Conservation (phyloP, 92 coral and sea anemone genomes). For the Scolanthus callimorphus region DNA sequence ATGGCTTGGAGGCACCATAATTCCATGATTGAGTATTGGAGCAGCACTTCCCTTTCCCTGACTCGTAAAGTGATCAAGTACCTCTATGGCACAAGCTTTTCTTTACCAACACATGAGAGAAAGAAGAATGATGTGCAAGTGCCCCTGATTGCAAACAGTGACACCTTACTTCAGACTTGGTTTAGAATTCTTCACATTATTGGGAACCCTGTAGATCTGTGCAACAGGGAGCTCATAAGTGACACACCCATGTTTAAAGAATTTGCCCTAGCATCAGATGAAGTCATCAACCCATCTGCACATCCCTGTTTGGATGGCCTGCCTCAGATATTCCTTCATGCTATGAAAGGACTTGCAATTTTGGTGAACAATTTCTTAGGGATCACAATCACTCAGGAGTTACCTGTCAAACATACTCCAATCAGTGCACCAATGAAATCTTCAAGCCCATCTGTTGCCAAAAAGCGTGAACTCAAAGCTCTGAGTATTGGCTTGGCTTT, state of each 20-base stretch:
- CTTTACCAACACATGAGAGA: constrained; percentile 50
- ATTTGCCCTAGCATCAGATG: constrained; percentile 81
- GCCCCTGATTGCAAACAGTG: constrained; percentile 62
- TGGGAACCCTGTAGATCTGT: constrained; percentile 92
- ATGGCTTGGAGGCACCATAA: constrained; percentile 93
- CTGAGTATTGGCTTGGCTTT: constrained; percentile 64
- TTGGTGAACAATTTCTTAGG: constrained; percentile 73
- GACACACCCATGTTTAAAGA: constrained; percentile 89
- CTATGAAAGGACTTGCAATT: constrained; percentile 90
- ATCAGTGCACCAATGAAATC: constrained; percentile 69
- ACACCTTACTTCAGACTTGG: constrained; percentile 90
- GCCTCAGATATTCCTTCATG: constrained; percentile 88
- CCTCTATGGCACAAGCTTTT: constrained; percentile 82
- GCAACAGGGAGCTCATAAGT: constrained; percentile 78
- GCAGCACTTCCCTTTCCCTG: constrained; percentile 70
- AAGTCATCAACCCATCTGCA: constrained; percentile 66
- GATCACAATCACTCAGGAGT: constrained; percentile 61
- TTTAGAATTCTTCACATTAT: constrained; percentile 92
- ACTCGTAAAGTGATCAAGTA: constrained; percentile 79
- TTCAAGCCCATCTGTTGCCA: constrained; percentile 68
- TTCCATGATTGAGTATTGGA: constrained; percentile 90
- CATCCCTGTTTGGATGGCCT: constrained; percentile 82
- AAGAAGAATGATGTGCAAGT: constrained; percentile 83
- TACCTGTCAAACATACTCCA: constrained; percentile 89
- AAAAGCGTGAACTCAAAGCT: constrained; percentile 69